Base-by-base conservation (phyloP, 1,140 invertebrate genomes). In the Drosophila serrata region DNA sequence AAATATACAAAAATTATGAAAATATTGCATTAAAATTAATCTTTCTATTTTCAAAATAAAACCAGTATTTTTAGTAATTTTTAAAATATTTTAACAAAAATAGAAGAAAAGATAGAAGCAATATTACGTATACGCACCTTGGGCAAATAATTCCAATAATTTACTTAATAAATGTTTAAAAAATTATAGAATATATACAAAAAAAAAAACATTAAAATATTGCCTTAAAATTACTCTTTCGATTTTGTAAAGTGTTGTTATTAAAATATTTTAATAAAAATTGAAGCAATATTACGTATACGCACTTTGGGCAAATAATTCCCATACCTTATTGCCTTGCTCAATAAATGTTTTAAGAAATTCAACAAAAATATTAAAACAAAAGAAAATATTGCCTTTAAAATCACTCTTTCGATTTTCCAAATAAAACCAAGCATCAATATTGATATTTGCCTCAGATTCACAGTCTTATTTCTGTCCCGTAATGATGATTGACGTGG, bases 401-500 rank as follows among this genome's bases (percentile, higher is more conserved):
- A 43, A 43, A 19, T 6, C 11, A 19, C 43, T 15, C 22, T 5
- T 15, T 24, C 7, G 6, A 4, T 15, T 24, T 46, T 46, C 15
- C 1, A 46, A 51, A 51, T 19, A 51, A 33, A 33, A 51, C 17
- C 29, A 19, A 51, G 4, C 13, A 55, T 37, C 13, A 55, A 55
- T n/a, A 37, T 22, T 53, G 31, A 9, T 53, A 37, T 53, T 53
- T 37, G 33, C 11, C 35, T 55, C 13, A 3, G 51, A 37, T 24
- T 37, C 51, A 37, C 19, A 6, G 33, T 1, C 48, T 24, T 55
- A 42, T 64, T 42, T 64, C 35, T 61, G 55, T 35, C 12, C 12
- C 37, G 61, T 61, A 64, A 64, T 61, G 56, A 64, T 61, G 61
- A 64, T 64, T 61, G 61, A 61, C 61, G 61, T 61, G 61, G 29